phyloP scores from a whole-genome alignment of 2,113 vertebrate genomes.

The Clarias gariepinus region DNA sequence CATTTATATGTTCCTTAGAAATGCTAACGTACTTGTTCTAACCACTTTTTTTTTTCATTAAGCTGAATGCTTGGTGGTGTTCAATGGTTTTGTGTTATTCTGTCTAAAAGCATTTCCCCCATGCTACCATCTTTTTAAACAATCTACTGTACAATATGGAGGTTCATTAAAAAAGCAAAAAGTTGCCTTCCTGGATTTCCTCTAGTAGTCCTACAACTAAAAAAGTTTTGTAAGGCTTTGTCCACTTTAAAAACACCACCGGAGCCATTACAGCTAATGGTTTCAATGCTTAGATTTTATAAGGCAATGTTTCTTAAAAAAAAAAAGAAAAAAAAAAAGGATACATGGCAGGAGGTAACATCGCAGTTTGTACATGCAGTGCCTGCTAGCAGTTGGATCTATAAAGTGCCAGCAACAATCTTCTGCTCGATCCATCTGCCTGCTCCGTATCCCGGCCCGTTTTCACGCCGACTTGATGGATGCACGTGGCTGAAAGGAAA shows the following conservation, averaged over 20 bases:
- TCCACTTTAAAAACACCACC: conserved; percentile 2
- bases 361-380: conserved; percentile 9
- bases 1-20: conserved; percentile 1
- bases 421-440: conserved; percentile 35
- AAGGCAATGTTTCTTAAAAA: background rate
- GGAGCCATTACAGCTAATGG: background rate
- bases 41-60: background rate
- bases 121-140: background rate
- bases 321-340: background rate
- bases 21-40: background rate
- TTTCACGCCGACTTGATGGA: conserved; percentile 29
- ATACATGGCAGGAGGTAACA: conserved; percentile 20
- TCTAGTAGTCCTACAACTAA: background rate
- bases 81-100: background rate
- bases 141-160: background rate
- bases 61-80: background rate
- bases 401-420: conserved; percentile 30
- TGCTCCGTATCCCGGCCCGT: conserved; percentile 4
- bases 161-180: conserved; percentile 6
- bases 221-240: background rate
- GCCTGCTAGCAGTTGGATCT: conserved; percentile 37
- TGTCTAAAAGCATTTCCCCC: background rate
- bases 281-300: conserved; percentile 17
- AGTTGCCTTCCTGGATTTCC: background rate
- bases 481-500: conserved; percentile 34